Conservation (phyloP, 1,140 invertebrate genomes). For the Plutomurus gul region DNA sequence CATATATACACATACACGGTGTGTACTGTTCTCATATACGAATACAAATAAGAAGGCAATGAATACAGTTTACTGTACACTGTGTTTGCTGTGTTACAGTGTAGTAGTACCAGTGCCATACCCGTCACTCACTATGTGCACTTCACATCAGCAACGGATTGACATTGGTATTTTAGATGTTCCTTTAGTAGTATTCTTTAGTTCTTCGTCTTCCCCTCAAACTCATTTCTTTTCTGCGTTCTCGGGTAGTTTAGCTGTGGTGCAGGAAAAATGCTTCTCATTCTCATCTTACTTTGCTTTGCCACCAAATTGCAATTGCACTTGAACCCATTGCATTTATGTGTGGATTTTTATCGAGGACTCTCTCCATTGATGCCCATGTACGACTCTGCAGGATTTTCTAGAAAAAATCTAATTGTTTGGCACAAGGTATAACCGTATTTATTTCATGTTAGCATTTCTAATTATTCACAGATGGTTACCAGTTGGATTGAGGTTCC, state of each 20-base stretch:
- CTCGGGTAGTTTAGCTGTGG: no score
- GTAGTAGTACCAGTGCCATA: neutral
- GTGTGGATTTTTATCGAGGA: neutral
- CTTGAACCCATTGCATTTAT: neutral
- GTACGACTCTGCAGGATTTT: no score
- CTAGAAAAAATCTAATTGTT: no score
- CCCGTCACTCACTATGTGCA: no score
- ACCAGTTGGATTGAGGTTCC: no score
- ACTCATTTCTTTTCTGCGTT: neutral
- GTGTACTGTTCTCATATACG: neutral
- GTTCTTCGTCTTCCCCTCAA: neutral
- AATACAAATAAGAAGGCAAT: constrained; percentile 20
- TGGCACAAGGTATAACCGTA: no score
- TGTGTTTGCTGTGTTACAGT: neutral
- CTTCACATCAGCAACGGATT: neutral
- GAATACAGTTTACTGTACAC: neutral
- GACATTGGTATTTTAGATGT: neutral
- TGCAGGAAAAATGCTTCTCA: no score
- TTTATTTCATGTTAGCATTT: no score
- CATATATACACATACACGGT: no score
- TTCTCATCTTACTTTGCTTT: no score
- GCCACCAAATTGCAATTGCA: no score
- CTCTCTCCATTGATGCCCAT: neutral
- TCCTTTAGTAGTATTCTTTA: neutral
- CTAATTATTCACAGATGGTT: no score